Conservation (phyloP, 1,140 invertebrate genomes). For the Elymnias hypermnestra region DNA sequence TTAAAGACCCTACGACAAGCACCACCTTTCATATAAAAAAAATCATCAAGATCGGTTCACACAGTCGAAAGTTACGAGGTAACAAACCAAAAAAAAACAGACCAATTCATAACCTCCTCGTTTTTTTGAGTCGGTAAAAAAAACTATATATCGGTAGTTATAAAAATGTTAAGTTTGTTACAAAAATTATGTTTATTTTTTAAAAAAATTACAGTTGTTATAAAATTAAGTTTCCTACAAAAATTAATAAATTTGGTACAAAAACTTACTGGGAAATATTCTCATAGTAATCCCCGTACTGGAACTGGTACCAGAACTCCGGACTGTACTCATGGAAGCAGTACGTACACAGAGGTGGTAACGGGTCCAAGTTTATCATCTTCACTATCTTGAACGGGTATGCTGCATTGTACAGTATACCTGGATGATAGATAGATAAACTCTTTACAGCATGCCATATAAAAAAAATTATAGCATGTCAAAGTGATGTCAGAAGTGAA, state of each 20-base stretch:
- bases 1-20: too few relatives aligned
- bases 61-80: too few relatives aligned
- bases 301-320: constrained; percentile 31
- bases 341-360: constrained; percentile 42
- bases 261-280: constrained; percentile 29
- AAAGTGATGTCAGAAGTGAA: background rate
- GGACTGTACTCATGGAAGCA: constrained; percentile 35
- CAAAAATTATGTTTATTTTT: too few relatives aligned
- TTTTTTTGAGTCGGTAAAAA: too few relatives aligned
- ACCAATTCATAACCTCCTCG: too few relatives aligned
- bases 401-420: constrained; percentile 39
- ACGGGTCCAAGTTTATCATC: constrained; percentile 75
- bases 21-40: too few relatives aligned
- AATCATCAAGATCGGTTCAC: too few relatives aligned
- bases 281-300: constrained; percentile 32
- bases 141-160: too few relatives aligned
- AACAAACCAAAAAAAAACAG: too few relatives aligned
- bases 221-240: background rate
- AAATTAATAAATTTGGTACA: background rate
- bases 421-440: constrained; percentile 22
- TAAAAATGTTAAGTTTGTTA: too few relatives aligned
- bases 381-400: constrained; percentile 74
- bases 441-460: background rate
- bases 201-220: background rate
- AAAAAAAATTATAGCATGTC: background rate